These are phyloP conservation scores for Ceyx melanurus DNA, from an alignment of 2,113 vertebrate genomes.

Conservation along the genomic window DNA sequence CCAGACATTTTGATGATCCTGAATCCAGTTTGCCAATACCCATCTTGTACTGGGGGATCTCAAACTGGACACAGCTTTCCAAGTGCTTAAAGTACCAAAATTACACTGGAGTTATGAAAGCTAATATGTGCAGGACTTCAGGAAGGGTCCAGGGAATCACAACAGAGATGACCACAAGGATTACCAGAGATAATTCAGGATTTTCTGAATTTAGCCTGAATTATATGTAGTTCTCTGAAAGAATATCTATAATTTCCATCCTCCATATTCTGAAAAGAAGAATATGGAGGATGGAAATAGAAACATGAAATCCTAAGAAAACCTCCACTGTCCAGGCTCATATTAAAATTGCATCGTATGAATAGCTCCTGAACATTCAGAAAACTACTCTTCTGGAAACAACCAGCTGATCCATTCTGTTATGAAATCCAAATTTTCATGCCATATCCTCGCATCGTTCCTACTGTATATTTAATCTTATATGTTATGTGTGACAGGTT, in stretches of 20 bases:
- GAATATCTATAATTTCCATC: too few species aligned
- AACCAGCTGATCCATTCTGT: not conserved
- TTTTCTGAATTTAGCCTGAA: not conserved
- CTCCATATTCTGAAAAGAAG: too few species aligned
- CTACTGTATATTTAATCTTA: slow-evolving; percentile 36
- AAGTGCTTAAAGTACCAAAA: not conserved
- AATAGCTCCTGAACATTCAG: not conserved
- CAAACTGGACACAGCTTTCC: not conserved
- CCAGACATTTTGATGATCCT: not conserved
- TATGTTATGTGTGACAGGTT: slow-evolving; percentile 33
- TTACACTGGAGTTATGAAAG: not conserved
- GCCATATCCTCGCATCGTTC: not conserved
- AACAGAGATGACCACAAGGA: not conserved
- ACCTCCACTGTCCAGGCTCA: not conserved
- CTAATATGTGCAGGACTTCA: not conserved
- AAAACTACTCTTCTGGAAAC: not conserved
- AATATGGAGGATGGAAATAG: not conserved
- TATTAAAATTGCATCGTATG: not conserved
- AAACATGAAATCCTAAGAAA: not conserved
- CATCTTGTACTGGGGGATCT: not conserved
- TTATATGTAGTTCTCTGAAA: not conserved
- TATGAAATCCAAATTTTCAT: not conserved
- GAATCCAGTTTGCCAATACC: not conserved
- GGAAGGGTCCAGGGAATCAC: not conserved
- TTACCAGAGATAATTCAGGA: not conserved